Evolutionary conservation across 1,140 invertebrate species (phyloP), one percentile per base, ranked within the genome.

Genomic region (Harlomillsia oculata): DNA sequence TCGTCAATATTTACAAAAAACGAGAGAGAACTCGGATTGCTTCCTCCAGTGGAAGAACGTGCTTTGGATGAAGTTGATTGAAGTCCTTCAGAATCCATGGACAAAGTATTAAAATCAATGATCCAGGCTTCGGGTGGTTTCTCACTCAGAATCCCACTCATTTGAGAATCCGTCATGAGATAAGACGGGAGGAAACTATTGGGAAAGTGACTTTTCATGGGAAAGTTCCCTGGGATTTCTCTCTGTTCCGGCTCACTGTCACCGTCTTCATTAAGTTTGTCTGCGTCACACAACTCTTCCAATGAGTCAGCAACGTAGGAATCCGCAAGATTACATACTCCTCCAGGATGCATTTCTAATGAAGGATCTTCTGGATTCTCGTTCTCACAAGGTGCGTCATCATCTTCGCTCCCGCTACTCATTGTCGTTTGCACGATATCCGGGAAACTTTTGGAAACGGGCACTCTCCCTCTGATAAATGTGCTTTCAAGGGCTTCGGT

Each of bases 111-210:
- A n/a, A 64, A 62, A 37, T 64, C 63, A 21, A 64, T 60, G 21
- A 59, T 40, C 63, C 63, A 64, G 3, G 63, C 55, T 44, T 64
- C 63, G 0, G 63, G 63, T 3, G 63, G 63, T 40, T 60, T 61
- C 26, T 64, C 63, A 5, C 39, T 46, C 16, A 52, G 37, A 8
- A 64, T 64, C 16, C 63, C 63, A 14, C 52, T 48, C 26, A 41
- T n/a, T 41, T 53, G 37, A 20, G 45, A 48, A 2, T 48, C 28
- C 23, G 28, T 29, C 0, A 30, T 16, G 3, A 48, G 25, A 21
- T 48, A n/a, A 26, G 43, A 45, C 26, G 14, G 26, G 11, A 16
- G 14, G 8, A 18, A 28, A 45, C 25, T 16, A 14, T 25, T 16
- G 20, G 28, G 25, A n/a, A n/a, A n/a, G n/a, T n/a, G n/a, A n/a